Evolutionary conservation across 2,888 invertebrate genomes (phyloP).

Genomic region (Andrena chrysosceles): DNA sequence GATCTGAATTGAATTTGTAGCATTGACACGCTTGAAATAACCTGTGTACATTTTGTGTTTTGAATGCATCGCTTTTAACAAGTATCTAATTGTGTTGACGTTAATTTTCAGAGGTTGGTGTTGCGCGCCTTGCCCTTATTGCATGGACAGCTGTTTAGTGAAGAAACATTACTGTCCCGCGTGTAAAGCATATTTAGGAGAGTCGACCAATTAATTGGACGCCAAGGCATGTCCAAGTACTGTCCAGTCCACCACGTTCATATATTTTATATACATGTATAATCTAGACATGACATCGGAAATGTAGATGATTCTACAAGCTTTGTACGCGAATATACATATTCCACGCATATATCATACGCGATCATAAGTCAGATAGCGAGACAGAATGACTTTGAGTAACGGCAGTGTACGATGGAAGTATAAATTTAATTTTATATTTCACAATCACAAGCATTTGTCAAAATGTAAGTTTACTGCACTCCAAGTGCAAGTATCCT

Average conservation of each 20-base stretch:
- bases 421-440: neutral
- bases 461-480: neutral
- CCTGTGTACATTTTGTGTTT: neutral
- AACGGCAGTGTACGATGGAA: too few species aligned
- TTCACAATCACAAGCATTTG: neutral
- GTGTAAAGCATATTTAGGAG: constrained; percentile 85
- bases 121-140: constrained; percentile 85
- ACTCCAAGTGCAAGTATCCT: constrained; percentile 7
- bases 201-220: constrained; percentile 72
- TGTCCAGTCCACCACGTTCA: too few species aligned
- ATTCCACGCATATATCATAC: neutral
- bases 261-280: too few species aligned
- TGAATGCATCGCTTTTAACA: neutral
- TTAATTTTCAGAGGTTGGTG: constrained; percentile 82
- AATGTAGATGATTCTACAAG: too few species aligned
- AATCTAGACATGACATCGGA: too few species aligned
- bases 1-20: too few species aligned
- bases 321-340: neutral
- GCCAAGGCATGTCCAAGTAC: neutral
- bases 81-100: neutral
- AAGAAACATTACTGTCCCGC: constrained; percentile 85
- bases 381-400: neutral
- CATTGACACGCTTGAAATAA: neutral
- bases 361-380: neutral
- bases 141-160: constrained; percentile 84